Percentiles rank a stretch among this genome's conserved stretches.
Conservation (phyloP, 92 coral and sea anemone species). For the Umimayanthus kanabou region DNA sequence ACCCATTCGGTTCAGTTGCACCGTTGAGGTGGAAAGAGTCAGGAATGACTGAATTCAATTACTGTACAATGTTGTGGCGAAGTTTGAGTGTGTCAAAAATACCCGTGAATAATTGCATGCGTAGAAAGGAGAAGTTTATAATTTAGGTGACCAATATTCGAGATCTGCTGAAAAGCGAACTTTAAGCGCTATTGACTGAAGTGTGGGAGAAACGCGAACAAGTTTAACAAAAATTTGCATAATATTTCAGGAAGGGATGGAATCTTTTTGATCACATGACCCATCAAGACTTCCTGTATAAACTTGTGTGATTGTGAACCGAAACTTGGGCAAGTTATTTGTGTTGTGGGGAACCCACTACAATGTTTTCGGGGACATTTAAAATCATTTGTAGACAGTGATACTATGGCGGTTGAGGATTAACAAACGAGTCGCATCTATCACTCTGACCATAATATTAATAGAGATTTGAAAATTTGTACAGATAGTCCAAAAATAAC, state of each 20-base stretch:
- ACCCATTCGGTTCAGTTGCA: constrained; percentile 59
- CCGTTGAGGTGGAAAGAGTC: constrained; percentile 45
- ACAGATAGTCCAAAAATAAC: background rate
- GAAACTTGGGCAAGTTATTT: constrained; percentile 14
- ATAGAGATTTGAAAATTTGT: constrained; percentile 28
- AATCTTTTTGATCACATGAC: constrained; percentile 70
- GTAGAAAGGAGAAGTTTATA: constrained; percentile 10
- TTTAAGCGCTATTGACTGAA: constrained; percentile 36
- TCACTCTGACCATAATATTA: background rate
- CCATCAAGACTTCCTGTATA: constrained; percentile 33
- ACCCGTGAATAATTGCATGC: constrained; percentile 44
- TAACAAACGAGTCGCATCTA: background rate
- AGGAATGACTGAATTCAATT: constrained; percentile 36
- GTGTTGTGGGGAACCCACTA: background rate
- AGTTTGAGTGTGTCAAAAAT: constrained; percentile 40
- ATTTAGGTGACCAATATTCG: constrained; percentile 25
- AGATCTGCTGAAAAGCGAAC: constrained; percentile 24
- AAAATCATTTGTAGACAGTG: background rate
- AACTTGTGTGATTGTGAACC: background rate
- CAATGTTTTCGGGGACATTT: constrained; percentile 1
- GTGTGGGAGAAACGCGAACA: constrained; percentile 49
- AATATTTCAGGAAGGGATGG: constrained; percentile 69
- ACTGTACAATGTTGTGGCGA: constrained; percentile 29
- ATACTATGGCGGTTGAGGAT: background rate
- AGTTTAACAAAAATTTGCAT: constrained; percentile 69